Conservation (phyloP, 2,797 vertebrate genomes). For the Microcaecilia unicolor region DNA sequence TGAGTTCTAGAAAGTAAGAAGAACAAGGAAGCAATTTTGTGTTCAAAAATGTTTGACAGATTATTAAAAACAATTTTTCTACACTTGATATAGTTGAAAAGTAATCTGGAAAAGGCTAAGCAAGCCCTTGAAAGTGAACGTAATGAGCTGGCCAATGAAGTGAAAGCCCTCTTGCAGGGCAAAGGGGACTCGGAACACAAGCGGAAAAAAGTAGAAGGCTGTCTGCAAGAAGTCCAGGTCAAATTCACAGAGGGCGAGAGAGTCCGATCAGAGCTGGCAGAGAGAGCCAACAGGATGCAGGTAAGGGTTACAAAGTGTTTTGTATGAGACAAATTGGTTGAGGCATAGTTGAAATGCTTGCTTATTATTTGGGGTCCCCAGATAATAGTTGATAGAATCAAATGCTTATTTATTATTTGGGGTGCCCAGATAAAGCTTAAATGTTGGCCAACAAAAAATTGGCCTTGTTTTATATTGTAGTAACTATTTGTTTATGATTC, state of each 20-base stretch:
- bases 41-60: no score
- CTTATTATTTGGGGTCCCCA: no score
- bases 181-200: conserved; percentile 88
- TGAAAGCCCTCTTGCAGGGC: conserved; percentile 80
- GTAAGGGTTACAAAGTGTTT: conserved; percentile 36
- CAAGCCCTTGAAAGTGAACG: conserved; percentile 86
- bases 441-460: no score
- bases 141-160: conserved; percentile 81
- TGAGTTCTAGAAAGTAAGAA: no score
- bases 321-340: background rate
- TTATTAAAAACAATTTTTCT: background rate
- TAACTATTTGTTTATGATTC: no score
- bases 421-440: no score
- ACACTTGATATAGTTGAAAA: conserved; percentile 69
- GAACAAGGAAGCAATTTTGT: no score
- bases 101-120: conserved; percentile 87
- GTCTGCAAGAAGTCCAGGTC: conserved; percentile 82
- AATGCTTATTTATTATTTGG: no score
- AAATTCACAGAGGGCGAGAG: conserved; percentile 81
- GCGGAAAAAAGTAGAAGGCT: conserved; percentile 80
- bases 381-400: no score
- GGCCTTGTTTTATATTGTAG: no score
- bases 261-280: conserved; percentile 65
- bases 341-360: no score
- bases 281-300: conserved; percentile 79